These are phyloP conservation scores for Urocitellus parryii DNA, from an alignment of 2,113 vertebrate genomes.

Conservation along the genomic window DNA sequence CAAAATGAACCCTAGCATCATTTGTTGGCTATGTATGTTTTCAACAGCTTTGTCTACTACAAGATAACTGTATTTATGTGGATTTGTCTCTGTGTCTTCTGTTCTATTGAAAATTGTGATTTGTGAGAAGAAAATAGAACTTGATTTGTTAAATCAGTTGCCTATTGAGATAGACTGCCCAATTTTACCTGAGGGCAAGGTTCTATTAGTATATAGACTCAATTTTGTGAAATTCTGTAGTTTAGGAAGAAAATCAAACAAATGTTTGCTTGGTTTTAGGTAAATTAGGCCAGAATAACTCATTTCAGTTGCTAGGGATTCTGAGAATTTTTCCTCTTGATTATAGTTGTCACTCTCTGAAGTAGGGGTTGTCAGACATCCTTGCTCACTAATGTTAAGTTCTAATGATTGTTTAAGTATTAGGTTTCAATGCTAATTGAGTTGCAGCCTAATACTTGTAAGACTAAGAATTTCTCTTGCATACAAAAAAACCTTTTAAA, in stretches of 20 bases:
- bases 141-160: no score
- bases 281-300: neutral
- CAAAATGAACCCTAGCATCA: no score
- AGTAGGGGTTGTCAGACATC: neutral
- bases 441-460: neutral
- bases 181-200: neutral
- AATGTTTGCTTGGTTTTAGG: neutral
- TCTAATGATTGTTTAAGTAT: neutral
- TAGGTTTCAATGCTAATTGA: neutral
- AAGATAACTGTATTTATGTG: no score
- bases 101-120: no score
- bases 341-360: neutral
- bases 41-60: no score
- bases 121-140: no score
- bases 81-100: no score
- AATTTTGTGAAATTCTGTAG: constrained; percentile 15
- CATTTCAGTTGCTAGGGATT: neutral
- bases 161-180: neutral
- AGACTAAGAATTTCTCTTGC: neutral
- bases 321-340: neutral
- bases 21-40: no score
- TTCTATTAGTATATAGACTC: neutral
- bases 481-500: neutral
- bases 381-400: constrained; percentile 34
- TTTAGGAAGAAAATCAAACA: neutral